Evolutionary conservation across 2,797 vertebrate genomes (phyloP), one percentile per base, ranked within the genome.

Genomic region (Gadopsis bispinosus): DNA sequence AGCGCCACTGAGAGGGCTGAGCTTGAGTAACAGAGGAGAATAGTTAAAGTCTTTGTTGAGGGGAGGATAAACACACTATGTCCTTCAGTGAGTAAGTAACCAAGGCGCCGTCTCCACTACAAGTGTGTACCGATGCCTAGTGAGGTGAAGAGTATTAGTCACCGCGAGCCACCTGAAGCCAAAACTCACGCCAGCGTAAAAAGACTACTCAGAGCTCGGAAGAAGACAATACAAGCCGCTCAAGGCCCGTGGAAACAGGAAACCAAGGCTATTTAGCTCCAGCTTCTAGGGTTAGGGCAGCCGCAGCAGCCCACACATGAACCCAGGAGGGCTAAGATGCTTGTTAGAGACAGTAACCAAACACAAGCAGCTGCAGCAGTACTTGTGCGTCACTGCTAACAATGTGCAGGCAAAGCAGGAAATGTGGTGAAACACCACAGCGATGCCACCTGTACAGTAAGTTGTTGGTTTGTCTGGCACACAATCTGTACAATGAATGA

Each of bases 31-130:
- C 58, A 61, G n/a, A 39, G n/a, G 33, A 26, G 3, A 4, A 3
- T 14, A 20, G 35, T 33, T 64, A 39, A 64, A 64, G 50, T 8
- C 13, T 31, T 39, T 9, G n/a, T 43, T 54, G 10, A 63, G 5
- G 4, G 33, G 26, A 20, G 12, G 45, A 12, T 11, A 35, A 65
- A 39, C 2, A 3, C 7, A 20, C 16, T 26, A 56, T 31, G 17
- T 55, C 66, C 56, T 45, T 39, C 50, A 58, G 16, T 58, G 33
- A 33, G 11, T 29, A 77, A 54, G 11, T 29, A 77, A 54, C 45
- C 11, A 55, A 43, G 55, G 4, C 2, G 1, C 1, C 16, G 12
- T 51, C 45, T n/a, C 35, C 58, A 29, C 31, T 29, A 1, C 5
- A 20, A 9, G 41, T 26, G 22, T 31, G 33, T 5, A 63, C 37